These are phyloP conservation scores for Pteruthius melanotis DNA, from an alignment of 2,113 vertebrate species.

Conservation along the genomic window DNA sequence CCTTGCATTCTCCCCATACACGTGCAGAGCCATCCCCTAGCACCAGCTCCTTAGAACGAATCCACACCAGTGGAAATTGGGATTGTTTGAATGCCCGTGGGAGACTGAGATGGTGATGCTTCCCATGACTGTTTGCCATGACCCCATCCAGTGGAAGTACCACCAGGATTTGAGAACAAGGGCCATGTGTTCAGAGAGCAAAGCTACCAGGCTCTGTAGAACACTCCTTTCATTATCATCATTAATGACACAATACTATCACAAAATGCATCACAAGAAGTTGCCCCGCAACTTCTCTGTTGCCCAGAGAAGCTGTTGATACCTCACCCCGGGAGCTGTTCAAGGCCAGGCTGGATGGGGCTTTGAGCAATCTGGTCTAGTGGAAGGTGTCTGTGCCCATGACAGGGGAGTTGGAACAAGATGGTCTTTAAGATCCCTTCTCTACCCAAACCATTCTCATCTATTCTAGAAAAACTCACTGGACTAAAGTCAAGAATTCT, in stretches of 20 bases:
- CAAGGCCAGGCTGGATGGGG: not conserved
- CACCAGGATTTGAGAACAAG: not conserved
- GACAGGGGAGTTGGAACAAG: not conserved
- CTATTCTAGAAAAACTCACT: not conserved
- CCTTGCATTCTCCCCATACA: not conserved
- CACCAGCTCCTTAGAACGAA: not conserved
- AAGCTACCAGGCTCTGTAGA: not conserved
- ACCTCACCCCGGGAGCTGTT: not conserved
- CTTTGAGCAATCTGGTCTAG: not conserved
- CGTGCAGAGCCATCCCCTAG: not conserved
- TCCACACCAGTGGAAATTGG: not conserved
- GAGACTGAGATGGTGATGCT: not conserved
- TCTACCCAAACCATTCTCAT: not conserved
- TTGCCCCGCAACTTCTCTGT: not conserved
- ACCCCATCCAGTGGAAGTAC: not conserved
- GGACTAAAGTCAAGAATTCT: not conserved
- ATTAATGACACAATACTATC: not conserved
- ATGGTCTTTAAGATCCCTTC: not conserved
- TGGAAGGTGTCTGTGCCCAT: not conserved
- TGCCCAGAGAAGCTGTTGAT: not conserved
- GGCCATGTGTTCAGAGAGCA: fast-evolving
- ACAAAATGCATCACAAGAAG: not conserved
- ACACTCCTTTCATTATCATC: not conserved
- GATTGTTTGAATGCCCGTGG: fast-evolving
- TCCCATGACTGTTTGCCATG: not conserved